Base-by-base conservation (phyloP, 2,888 invertebrate species). In the Nudaria mundana region DNA sequence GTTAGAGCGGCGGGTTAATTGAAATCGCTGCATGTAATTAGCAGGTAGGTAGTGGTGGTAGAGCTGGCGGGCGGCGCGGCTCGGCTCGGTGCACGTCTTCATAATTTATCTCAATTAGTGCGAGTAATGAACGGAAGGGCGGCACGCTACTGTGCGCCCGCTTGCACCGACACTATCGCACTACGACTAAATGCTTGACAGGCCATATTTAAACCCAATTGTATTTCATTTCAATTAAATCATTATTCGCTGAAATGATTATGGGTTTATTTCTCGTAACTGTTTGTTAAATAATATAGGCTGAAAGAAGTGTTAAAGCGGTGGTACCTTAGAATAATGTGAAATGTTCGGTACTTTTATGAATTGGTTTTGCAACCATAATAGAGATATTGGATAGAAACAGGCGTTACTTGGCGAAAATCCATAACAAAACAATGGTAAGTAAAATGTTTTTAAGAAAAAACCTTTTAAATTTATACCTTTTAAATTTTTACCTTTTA, bases 81-180 rank as follows among this genome's bases (percentile, higher is more conserved):
- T n/a, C 74, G 72, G 77, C 75, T 69, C 69, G 75, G 63, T 75
- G 76, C 80, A 76, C 81, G 78, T 84, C 85, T 84, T 81, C 79
- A 81, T 84, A 81, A 83, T 86, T 84, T 83, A 83, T 86, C 84
- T 82, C 85, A 85, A 86, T 86, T 86, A 86, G 84, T 77, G 53
- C 62, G 58, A 66, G 67, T 86, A 86, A 86, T 81, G 81, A 84
- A 81, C 77, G 81, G 81, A 82, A 81, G 82, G 77, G 74, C 69
- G 76, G 69, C 65, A 54, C 26, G 66, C 58, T 58, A 48, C 63
- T 50, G 61, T 51, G 41, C 33, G 31, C 40, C 38, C 53, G 56
- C 56, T 50, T 50, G 58, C 51, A 51, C 50, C 46, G 46, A 61
- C 50, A 47, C 47, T 7, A 5, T 2, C 50, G 56, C 52, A 52